Evolutionary conservation across 2,113 vertebrate genomes (phyloP).

Genomic region (Proterorhinus semilunaris): DNA sequence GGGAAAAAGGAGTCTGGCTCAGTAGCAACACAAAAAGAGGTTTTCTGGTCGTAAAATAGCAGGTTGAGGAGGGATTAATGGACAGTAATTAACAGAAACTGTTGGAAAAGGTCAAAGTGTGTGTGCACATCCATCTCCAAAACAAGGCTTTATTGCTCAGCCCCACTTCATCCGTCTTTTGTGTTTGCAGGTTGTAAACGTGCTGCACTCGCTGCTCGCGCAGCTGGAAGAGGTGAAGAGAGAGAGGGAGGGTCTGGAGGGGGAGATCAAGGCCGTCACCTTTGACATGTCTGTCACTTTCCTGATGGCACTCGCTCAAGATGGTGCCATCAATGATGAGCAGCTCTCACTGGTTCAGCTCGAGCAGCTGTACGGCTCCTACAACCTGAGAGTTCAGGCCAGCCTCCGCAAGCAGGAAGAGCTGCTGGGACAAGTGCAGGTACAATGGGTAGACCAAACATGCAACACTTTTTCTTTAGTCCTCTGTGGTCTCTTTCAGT

Average conservation of each 20-base stretch:
- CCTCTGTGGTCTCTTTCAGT: not conserved
- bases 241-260: constrained; percentile 89
- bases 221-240: constrained; percentile 88
- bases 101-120: constrained; percentile 4
- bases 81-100: not conserved
- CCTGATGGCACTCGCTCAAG: constrained; percentile 88
- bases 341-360: constrained; percentile 86
- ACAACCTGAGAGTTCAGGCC: constrained; percentile 88
- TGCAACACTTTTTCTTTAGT: not conserved
- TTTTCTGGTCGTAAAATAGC: not conserved
- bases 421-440: constrained; percentile 85
- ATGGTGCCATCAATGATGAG: constrained; percentile 94
- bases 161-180: not conserved
- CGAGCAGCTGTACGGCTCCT: constrained; percentile 86
- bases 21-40: constrained; percentile 1
- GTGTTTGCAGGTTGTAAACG: constrained; percentile 83
- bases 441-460: constrained; percentile 17
- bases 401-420: constrained; percentile 88
- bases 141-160: not conserved
- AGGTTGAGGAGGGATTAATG: not conserved
- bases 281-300: constrained; percentile 94
- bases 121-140: not conserved
- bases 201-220: constrained; percentile 84
- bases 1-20: constrained; percentile 15
- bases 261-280: constrained; percentile 88